A percentile compares a stretch with the other conserved stretches of the same genome.
Conservation (phyloP, 2,797 vertebrate species). For the Myotis vivesi region DNA sequence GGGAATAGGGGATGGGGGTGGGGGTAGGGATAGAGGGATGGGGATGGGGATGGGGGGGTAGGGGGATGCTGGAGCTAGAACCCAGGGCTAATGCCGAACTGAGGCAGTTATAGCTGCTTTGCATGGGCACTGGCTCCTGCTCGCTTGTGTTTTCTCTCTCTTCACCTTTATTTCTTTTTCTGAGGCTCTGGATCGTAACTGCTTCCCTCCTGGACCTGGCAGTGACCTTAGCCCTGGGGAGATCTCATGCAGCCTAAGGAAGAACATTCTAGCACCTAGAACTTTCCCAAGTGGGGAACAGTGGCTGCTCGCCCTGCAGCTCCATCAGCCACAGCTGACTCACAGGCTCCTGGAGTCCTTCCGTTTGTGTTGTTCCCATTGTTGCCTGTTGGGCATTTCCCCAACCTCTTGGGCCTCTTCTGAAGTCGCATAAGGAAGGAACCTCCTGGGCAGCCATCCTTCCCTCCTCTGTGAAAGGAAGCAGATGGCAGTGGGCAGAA, state of each 20-base stretch:
- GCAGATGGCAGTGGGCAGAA: neutral
- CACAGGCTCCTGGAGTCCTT: neutral
- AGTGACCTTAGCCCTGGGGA: constrained; percentile 42
- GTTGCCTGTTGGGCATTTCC: constrained; percentile 3
- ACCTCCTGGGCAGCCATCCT: neutral
- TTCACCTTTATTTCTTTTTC: constrained; percentile 30
- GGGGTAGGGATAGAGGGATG: no score
- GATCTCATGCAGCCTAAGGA: constrained; percentile 37
- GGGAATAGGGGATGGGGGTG: no score
- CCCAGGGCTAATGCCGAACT: neutral
- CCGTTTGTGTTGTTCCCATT: neutral
- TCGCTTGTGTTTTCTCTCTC: constrained; percentile 9
- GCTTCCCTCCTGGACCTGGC: constrained; percentile 7
- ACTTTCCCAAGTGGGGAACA: neutral
- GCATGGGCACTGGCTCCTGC: no score
- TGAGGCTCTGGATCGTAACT: constrained; percentile 41
- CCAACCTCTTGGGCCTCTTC: constrained; percentile 22
- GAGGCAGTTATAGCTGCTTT: neutral
- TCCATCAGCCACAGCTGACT: neutral
- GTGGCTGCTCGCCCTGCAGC: neutral
- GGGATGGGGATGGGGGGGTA: neutral
- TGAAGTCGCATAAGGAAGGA: neutral
- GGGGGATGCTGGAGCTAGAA: neutral
- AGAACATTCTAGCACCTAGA: constrained; percentile 8
- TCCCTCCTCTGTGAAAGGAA: neutral